Evolutionary conservation across 2,113 vertebrate species (phyloP).

Genomic region (Orthonyx spaldingii): DNA sequence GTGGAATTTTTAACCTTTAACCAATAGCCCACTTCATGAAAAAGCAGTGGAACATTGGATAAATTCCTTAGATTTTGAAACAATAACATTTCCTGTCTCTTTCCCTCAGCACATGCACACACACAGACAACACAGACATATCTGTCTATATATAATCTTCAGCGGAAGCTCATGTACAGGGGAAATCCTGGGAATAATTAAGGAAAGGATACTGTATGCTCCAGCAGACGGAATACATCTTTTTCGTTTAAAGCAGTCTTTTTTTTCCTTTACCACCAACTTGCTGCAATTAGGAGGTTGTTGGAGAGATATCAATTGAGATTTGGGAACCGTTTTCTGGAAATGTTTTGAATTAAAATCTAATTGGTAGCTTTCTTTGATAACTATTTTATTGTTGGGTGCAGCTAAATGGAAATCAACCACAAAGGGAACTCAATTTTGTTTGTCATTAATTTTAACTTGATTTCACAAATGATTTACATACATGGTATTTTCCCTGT

Average conservation of each 20-base stretch:
- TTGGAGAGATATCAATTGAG: slow-evolving; percentile 70
- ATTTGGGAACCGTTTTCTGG: slow-evolving; percentile 60
- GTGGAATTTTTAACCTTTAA: neutral
- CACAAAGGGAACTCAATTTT: slow-evolving; percentile 69
- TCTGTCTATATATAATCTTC: slow-evolving; percentile 49
- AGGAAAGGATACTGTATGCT: slow-evolving; percentile 52
- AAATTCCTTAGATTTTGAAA: neutral
- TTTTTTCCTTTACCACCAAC: slow-evolving; percentile 59
- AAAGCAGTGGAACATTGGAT: neutral
- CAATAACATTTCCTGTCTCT: neutral
- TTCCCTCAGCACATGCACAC: neutral
- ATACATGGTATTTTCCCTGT: slow-evolving; percentile 17
- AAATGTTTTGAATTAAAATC: slow-evolving; percentile 72
- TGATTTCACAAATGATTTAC: slow-evolving; percentile 62
- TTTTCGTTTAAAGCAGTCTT: slow-evolving; percentile 48
- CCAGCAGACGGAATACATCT: slow-evolving; percentile 63
- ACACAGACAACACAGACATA: neutral
- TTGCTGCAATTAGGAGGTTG: slow-evolving; percentile 70
- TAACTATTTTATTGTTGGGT: slow-evolving; percentile 70
- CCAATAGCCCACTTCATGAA: neutral
- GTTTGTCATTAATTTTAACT: slow-evolving; percentile 65
- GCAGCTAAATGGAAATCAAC: slow-evolving; percentile 65
- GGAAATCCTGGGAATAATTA: slow-evolving; percentile 69
- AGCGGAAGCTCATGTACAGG: slow-evolving; percentile 35
- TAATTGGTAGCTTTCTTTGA: slow-evolving; percentile 73